Percentiles rank a stretch among this genome's conserved stretches.
phyloP scores from a whole-genome alignment of 2,797 vertebrate genomes.

The Miopithecus talapoin region DNA sequence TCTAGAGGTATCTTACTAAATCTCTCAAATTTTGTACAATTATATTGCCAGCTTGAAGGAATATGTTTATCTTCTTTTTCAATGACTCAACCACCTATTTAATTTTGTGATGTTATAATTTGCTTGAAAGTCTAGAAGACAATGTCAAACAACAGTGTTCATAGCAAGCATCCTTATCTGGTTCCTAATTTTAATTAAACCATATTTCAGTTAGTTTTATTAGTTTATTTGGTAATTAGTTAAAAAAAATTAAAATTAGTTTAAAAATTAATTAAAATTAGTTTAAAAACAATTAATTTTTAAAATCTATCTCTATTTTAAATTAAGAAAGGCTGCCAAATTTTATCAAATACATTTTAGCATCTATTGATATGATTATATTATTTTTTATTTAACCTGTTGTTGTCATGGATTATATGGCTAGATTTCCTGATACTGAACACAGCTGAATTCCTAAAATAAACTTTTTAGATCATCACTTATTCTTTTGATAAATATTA shows the following conservation, averaged over 20 bases:
- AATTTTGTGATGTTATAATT: constrained; percentile 10
- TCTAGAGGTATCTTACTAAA: constrained; percentile 12
- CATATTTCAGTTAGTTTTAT: constrained; percentile 48
- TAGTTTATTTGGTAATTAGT: constrained; percentile 8
- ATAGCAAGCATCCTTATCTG: constrained; percentile 15
- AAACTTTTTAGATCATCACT: constrained; percentile 24
- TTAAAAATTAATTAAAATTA: too few species aligned
- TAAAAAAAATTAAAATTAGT: background rate
- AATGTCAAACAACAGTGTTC: background rate
- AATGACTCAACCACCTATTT: background rate
- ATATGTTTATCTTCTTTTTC: background rate
- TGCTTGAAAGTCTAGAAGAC: constrained; percentile 34
- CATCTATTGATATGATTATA: background rate
- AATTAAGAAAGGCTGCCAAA: constrained; percentile 29
- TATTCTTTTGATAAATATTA: constrained; percentile 48
- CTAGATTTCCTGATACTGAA: background rate
- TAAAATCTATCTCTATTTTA: background rate
- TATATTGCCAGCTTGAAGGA: background rate
- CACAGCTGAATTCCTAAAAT: background rate
- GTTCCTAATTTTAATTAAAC: constrained; percentile 61
- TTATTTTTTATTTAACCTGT: constrained; percentile 22
- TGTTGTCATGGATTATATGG: background rate
- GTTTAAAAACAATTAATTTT: background rate
- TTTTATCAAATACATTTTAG: constrained; percentile 3
- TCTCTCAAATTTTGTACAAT: background rate